Evolutionary conservation across 2,797 vertebrate species (phyloP).

Genomic region (Channallabes apus): DNA sequence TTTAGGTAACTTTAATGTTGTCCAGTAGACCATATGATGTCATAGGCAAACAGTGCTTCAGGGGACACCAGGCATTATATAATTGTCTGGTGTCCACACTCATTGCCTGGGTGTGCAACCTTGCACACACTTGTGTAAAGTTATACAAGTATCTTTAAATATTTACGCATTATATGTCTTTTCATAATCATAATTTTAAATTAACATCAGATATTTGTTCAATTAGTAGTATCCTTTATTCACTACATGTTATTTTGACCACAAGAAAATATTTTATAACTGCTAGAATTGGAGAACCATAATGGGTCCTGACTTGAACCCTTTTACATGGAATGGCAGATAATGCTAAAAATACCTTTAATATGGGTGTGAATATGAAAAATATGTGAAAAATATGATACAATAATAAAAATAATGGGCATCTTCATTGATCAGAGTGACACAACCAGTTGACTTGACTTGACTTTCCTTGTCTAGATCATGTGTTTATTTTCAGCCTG

Average conservation of each 20-base stretch:
- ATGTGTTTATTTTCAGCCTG: background rate
- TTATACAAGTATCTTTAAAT: background rate
- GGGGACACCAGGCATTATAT: background rate
- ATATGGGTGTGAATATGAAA: too few species aligned
- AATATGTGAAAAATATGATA: too few species aligned
- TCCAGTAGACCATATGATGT: background rate
- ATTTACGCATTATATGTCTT: background rate
- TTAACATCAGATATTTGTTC: background rate
- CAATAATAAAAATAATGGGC: too few species aligned
- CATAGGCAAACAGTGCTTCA: background rate
- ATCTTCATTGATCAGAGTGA: too few species aligned
- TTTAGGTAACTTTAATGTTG: too few species aligned
- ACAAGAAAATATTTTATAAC: background rate
- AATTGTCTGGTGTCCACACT: background rate
- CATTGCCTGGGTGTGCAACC: background rate
- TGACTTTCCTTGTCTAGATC: background rate
- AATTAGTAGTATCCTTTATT: background rate
- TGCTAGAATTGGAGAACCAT: background rate
- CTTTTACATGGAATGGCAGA: too few species aligned
- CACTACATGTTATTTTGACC: background rate
- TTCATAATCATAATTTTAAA: background rate
- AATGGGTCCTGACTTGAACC: too few species aligned
- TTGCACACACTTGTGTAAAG: background rate
- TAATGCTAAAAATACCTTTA: too few species aligned
- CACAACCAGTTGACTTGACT: background rate